phyloP scores from a whole-genome alignment of 2,888 invertebrate genomes.

The Shargacucullia verbasci region DNA sequence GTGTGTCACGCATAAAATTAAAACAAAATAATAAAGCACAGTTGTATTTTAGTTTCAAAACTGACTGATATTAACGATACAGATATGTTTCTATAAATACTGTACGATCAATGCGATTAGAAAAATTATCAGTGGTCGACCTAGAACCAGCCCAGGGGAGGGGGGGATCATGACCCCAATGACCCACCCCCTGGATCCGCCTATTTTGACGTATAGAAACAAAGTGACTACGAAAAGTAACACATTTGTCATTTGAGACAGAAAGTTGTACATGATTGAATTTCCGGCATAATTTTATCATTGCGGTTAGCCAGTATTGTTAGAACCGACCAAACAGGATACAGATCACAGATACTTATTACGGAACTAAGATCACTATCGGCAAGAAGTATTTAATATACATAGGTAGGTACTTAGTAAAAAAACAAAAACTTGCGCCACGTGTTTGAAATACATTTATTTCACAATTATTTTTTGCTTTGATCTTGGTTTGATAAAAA shows the following conservation, averaged over 20 bases:
- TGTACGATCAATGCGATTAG: too few species aligned
- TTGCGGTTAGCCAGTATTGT: conserved; percentile 8
- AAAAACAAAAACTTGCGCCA: conserved; percentile 17
- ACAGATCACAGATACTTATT: conserved; percentile 31
- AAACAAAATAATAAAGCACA: too few species aligned
- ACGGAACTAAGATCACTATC: conserved; percentile 49
- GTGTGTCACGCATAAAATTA: too few species aligned
- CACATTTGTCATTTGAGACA: neutral
- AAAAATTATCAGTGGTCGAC: too few species aligned
- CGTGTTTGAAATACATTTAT: conserved; percentile 7
- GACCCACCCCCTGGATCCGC: too few species aligned
- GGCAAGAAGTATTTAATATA: conserved; percentile 7
- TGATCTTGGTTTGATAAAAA: neutral
- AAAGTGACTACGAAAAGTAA: too few species aligned
- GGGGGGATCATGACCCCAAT: too few species aligned
- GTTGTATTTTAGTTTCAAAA: too few species aligned
- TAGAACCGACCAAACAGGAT: conserved; percentile 23
- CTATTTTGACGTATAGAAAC: too few species aligned
- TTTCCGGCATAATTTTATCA: conserved; percentile 17
- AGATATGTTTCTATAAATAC: too few species aligned
- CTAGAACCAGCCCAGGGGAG: too few species aligned
- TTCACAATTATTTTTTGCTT: neutral
- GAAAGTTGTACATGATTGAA: conserved; percentile 11
- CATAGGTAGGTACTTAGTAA: conserved; percentile 11
- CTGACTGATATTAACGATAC: too few species aligned